Base-by-base conservation (phyloP, 2,113 vertebrate species). In the Stomatorhinus ivindoensis region DNA sequence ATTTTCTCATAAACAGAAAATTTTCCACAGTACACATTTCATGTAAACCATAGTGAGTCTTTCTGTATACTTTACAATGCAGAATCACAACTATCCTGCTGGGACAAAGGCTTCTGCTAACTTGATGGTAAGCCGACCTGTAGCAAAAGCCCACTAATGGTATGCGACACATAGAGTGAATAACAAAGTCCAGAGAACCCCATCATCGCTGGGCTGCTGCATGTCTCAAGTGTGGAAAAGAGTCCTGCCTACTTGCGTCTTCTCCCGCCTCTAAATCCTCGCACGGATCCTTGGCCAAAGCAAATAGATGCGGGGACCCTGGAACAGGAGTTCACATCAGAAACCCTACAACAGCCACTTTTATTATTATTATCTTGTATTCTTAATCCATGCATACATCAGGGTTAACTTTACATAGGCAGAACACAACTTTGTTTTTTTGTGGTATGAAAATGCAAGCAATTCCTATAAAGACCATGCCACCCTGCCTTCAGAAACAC, bases 261-360 rank as follows among this genome's bases (percentile, higher is more conserved):
- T 90, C 94, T 94, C 0, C 92, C 91, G 27, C 96, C 96, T 95
- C 95, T 95, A 92, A 98, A 98, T 89, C 97, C 97, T 88, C 96
- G 94, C 13, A 95, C 92, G 10, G 97, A 96, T 27, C 97, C 96
- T 86, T 96, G 96, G 84, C 97, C 97, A 65, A 97, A 98, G 91
- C 97, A 97, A 89, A 98, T 94, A 0, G 95, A 95, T 51, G 95
- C 24, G 15, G 97, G 97, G 89, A 98, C 94, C 91, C 97, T 98
- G 92, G 15, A 89, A 93, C 88, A 88, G 50, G 92, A 92, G 48
- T 69, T 31, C n/a, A 31, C n/a, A 31, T 69, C 10, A 69, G 61
- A 11, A 69, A 31, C 0, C 35, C 15, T 53, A 24, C 39, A 51
- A 44, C 17, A 39, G 31, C 42, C 53, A 19, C 73, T 31, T 61